These are phyloP conservation scores for Labeo calbasu DNA, from an alignment of 2,797 vertebrate species.

Conservation along the genomic window DNA sequence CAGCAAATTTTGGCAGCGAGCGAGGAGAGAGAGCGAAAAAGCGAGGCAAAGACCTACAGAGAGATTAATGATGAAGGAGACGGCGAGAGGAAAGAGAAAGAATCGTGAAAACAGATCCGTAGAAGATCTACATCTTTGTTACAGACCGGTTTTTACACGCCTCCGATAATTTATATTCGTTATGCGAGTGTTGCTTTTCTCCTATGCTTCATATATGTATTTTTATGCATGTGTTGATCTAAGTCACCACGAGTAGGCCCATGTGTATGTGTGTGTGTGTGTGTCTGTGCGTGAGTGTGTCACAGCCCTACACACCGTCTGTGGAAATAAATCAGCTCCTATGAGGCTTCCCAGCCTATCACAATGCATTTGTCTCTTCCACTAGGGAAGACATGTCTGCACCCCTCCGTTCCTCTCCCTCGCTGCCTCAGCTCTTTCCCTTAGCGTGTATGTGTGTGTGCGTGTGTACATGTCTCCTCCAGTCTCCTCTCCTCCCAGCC, in stretches of 20 bases:
- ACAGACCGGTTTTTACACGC: background rate
- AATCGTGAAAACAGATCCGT: slow-evolving; percentile 26
- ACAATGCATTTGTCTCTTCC: slow-evolving; percentile 81
- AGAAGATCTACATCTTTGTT: slow-evolving; percentile 27
- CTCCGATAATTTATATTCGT: slow-evolving; percentile 20
- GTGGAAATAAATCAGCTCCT: slow-evolving; percentile 80
- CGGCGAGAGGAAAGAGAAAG: slow-evolving; percentile 36
- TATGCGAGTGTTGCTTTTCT: slow-evolving; percentile 9
- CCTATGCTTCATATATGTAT: slow-evolving; percentile 24
- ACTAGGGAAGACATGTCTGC: slow-evolving; percentile 66
- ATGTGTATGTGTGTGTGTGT: slow-evolving; percentile 44
- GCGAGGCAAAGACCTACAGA: slow-evolving; percentile 64
- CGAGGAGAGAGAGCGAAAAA: slow-evolving; percentile 62
- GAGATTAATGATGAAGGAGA: slow-evolving; percentile 60
- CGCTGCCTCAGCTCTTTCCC: slow-evolving; percentile 62
- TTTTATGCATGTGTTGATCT: slow-evolving; percentile 31
- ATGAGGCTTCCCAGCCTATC: slow-evolving; percentile 84
- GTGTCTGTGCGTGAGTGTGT: slow-evolving; percentile 46
- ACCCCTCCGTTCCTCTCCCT: slow-evolving; percentile 48
- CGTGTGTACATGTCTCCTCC: slow-evolving; percentile 54
- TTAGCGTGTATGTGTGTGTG: slow-evolving; percentile 51
- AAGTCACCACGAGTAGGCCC: slow-evolving; percentile 63
- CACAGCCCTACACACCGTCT: slow-evolving; percentile 43
- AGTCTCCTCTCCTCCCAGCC: slow-evolving; percentile 59
- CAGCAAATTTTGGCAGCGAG: slow-evolving; percentile 67